Evolutionary conservation across 2,888 invertebrate species (phyloP).

Genomic region (Prosapia bicincta): DNA sequence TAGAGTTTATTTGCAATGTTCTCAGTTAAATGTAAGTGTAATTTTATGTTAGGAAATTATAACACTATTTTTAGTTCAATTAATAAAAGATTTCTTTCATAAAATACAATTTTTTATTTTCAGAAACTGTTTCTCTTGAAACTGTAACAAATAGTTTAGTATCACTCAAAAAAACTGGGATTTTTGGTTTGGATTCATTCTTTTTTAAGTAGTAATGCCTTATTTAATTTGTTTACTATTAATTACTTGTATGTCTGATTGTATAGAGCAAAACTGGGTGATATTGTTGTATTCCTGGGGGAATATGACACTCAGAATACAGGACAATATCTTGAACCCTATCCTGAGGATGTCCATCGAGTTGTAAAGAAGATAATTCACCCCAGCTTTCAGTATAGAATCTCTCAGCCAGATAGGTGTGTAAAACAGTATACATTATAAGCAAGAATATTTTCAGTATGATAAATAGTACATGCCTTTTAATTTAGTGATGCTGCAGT

Average conservation of each 20-base stretch:
- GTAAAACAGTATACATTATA: no score
- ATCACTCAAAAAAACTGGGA: neutral
- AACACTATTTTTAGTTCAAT: no score
- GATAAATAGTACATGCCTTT: no score
- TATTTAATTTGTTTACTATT: neutral
- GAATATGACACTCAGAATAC: constrained; percentile 75
- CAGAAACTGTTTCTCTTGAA: no score
- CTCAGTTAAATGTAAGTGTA: no score
- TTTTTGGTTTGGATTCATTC: neutral
- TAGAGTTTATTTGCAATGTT: no score
- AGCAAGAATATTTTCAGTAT: no score
- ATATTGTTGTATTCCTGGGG: constrained; percentile 74
- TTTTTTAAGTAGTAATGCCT: neutral
- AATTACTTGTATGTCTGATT: neutral
- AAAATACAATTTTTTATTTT: no score
- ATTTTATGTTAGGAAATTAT: no score
- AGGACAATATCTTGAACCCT: constrained; percentile 57
- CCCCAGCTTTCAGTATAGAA: constrained; percentile 73
- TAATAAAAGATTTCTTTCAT: no score
- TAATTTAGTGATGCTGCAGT: no score
- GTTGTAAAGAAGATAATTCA: constrained; percentile 73
- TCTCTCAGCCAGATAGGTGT: constrained; percentile 78
- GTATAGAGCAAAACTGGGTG: constrained; percentile 61
- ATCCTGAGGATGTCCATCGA: constrained; percentile 63
- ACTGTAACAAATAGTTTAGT: neutral